Evolutionary conservation across 2,113 vertebrate species (phyloP).

Genomic region (Ailuropoda melanoleuca): DNA sequence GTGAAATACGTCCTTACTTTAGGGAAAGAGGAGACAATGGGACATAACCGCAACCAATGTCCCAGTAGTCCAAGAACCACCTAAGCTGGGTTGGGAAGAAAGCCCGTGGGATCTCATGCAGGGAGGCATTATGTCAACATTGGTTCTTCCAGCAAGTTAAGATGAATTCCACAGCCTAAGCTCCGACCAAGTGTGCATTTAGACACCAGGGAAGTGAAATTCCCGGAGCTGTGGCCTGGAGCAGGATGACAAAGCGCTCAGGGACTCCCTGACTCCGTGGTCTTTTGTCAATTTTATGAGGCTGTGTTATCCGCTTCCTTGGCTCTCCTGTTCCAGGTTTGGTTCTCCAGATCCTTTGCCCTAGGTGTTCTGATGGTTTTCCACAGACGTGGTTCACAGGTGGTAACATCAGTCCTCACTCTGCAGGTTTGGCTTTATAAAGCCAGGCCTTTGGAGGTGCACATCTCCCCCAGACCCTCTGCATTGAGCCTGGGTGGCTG

Average conservation of each 20-base stretch:
- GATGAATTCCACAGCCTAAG: background rate
- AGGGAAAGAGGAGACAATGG: slow-evolving; percentile 9
- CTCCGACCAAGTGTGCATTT: background rate
- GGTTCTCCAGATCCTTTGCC: background rate
- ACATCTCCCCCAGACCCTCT: background rate
- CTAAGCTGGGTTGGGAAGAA: background rate
- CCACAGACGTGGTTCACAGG: background rate
- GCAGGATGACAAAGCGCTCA: background rate
- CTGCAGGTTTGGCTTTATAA: background rate
- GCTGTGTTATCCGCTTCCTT: rapidly evolving
- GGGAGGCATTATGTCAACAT: background rate
- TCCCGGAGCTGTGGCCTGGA: background rate
- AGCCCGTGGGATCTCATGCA: background rate
- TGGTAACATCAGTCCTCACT: background rate
- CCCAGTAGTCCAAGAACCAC: background rate
- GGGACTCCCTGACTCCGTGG: background rate
- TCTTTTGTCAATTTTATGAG: background rate
- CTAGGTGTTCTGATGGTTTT: background rate
- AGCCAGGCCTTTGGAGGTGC: background rate
- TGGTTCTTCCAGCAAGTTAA: background rate
- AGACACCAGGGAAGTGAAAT: background rate
- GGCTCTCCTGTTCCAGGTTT: background rate
- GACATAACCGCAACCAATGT: background rate
- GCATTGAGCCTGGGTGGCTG: background rate
- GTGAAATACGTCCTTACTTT: background rate